These are phyloP conservation scores for Papio anubis DNA, from an alignment of 2,113 vertebrate genomes.

Conservation along the genomic window DNA sequence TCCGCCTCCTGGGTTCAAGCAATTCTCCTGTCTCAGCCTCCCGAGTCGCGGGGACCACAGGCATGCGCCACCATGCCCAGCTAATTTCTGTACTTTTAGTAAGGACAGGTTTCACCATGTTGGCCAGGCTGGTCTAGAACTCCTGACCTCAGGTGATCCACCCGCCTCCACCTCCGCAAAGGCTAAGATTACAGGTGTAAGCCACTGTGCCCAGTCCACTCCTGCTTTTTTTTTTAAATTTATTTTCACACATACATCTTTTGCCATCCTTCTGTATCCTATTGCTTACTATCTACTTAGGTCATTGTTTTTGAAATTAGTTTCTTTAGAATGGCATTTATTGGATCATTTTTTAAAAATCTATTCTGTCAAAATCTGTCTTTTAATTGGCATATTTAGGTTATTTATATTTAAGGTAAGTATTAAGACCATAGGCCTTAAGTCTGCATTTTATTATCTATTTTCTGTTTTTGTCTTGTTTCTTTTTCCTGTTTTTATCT, in stretches of 20 bases:
- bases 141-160: too few species aligned
- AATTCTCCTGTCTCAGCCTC: too few species aligned
- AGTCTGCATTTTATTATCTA: background rate
- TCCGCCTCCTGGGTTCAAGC: too few species aligned
- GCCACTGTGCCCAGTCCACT: too few species aligned
- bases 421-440: background rate
- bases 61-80: too few species aligned
- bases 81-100: too few species aligned
- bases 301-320: background rate
- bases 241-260: background rate
- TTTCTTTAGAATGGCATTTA: background rate
- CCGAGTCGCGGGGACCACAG: too few species aligned
- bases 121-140: too few species aligned
- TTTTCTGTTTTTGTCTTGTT: background rate
- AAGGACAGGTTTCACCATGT: too few species aligned
- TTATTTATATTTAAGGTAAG: conserved; percentile 13
- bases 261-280: background rate
- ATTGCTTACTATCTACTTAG: background rate
- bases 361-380: background rate
- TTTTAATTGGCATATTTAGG: background rate
- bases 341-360: background rate
- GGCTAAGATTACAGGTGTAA: too few species aligned
- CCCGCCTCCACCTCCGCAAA: too few species aligned
- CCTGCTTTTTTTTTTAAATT: too few species aligned
- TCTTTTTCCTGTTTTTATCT: background rate